Conservation (phyloP, 2,888 invertebrate genomes). For the Plagiodera versicolora region DNA sequence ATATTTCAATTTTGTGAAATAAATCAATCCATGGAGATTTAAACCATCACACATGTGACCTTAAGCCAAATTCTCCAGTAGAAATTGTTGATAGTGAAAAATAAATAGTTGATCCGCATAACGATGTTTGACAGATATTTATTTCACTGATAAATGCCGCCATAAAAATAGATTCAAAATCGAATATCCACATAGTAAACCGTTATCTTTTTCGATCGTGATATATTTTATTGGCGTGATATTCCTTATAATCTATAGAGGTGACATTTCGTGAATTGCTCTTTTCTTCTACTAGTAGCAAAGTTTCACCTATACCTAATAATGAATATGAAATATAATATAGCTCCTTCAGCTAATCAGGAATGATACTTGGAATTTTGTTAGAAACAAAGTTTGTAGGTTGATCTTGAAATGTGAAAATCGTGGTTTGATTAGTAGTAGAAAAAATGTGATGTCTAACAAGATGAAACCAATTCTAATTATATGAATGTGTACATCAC, state of each 20-base stretch:
- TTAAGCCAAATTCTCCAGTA: no score
- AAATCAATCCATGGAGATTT: not conserved
- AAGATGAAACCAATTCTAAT: no score
- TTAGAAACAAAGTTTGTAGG: no score
- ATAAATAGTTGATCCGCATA: not conserved
- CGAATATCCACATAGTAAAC: not conserved
- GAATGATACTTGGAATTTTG: no score
- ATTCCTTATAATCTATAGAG: not conserved
- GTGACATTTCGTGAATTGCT: not conserved
- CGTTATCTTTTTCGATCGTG: not conserved
- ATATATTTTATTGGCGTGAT: not conserved
- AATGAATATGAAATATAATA: no score
- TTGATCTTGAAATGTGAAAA: no score
- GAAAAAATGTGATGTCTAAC: no score
- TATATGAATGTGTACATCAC: no score
- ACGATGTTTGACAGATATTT: not conserved
- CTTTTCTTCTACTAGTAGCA: no score
- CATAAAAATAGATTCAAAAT: not conserved
- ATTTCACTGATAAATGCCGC: not conserved
- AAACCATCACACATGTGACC: not conserved
- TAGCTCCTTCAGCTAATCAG: no score
- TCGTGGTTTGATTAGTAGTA: no score
- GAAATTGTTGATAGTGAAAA: not conserved
- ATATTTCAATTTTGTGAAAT: not conserved
- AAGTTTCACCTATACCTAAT: no score